phyloP scores from a whole-genome alignment of 2,797 vertebrate genomes.

The Falco naumanni region DNA sequence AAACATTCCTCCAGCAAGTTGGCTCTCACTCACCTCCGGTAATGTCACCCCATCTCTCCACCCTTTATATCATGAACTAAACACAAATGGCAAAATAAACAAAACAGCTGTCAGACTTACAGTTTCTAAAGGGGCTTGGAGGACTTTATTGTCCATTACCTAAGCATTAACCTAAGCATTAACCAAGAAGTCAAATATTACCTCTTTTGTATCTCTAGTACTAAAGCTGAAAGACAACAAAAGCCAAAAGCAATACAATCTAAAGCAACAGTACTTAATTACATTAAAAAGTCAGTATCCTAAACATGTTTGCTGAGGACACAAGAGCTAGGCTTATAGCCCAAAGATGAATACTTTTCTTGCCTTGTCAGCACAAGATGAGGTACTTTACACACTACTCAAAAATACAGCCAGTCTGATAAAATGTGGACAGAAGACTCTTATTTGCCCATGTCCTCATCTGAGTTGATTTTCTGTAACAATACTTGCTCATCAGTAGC shows the following conservation, averaged over 20 bases:
- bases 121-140: not conserved
- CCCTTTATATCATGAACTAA: not conserved
- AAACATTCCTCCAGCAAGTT: not conserved
- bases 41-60: accelerated
- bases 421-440: not conserved
- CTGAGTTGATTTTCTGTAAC: not conserved
- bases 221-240: not conserved
- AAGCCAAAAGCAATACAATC: not conserved
- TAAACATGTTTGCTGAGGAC: not conserved
- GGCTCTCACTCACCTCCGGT: not conserved
- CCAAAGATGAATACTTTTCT: not conserved
- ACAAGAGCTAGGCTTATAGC: not conserved
- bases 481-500: not conserved
- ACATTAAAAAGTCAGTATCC: not conserved
- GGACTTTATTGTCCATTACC: not conserved
- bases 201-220: not conserved
- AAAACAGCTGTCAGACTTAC: not conserved
- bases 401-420: not conserved
- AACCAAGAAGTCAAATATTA: not conserved
- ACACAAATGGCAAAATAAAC: not conserved
- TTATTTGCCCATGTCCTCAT: not conserved
- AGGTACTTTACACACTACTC: not conserved
- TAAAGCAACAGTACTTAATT: not conserved
- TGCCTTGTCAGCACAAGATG: not conserved
- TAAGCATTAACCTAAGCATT: not conserved